Conservation (phyloP, 2,113 vertebrate species). For the Heteronetta atricapilla region DNA sequence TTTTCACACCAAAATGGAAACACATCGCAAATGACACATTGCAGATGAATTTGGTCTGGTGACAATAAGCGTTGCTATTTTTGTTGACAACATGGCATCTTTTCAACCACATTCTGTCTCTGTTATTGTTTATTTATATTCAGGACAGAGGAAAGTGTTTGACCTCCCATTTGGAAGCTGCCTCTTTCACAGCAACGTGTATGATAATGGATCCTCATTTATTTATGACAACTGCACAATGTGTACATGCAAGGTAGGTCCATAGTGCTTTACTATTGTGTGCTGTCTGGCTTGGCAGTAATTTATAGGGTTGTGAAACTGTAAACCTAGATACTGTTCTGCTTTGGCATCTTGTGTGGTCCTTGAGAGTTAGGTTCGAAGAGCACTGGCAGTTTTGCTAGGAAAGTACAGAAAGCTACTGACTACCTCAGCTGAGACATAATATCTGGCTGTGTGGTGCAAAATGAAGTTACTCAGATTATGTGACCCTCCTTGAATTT, state of each 20-base stretch:
- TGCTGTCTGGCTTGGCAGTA: background rate
- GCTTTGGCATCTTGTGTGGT: constrained; percentile 31
- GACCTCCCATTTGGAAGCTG: constrained; percentile 94
- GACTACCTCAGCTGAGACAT: background rate
- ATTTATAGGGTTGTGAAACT: background rate
- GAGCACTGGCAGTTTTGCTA: background rate
- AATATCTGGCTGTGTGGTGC: background rate
- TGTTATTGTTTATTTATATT: constrained; percentile 31
- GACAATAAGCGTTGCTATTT: constrained; percentile 39
- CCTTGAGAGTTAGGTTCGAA: background rate
- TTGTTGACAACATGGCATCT: background rate
- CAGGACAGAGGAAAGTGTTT: constrained; percentile 98
- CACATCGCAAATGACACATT: constrained; percentile 2
- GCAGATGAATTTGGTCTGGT: constrained; percentile 23
- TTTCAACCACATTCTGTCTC: constrained; percentile 50
- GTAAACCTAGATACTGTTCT: background rate
- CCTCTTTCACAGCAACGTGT: constrained; percentile 93
- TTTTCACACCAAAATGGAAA: constrained; percentile 34
- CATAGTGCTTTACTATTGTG: background rate
- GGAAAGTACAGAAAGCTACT: background rate
- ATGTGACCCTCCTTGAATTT: background rate
- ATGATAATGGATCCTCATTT: constrained; percentile 90
- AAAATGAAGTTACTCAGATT: background rate
- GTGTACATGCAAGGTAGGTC: constrained; percentile 89
- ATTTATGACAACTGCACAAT: constrained; percentile 90